A percentile compares a stretch with the other conserved stretches of the same genome.
Evolutionary conservation across 2,888 invertebrate genomes (phyloP).

Genomic region (Agriopis aurantiaria): DNA sequence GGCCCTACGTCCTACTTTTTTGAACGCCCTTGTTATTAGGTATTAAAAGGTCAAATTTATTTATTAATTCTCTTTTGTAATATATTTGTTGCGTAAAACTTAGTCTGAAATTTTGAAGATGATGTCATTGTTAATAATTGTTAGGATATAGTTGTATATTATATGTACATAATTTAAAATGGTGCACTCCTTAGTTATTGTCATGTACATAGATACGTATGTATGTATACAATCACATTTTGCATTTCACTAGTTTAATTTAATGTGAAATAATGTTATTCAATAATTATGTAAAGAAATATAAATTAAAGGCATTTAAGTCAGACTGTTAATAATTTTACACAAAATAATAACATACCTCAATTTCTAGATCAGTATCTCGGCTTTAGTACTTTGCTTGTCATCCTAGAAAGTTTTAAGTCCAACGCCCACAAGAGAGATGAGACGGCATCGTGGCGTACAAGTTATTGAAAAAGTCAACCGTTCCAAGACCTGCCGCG

Average conservation of each 20-base stretch:
- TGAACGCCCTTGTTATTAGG: slow-evolving; percentile 13
- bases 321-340: slow-evolving; percentile 22
- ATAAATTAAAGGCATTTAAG: slow-evolving; percentile 36
- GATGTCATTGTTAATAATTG: slow-evolving; percentile 77
- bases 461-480: no score
- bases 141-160: slow-evolving; percentile 78
- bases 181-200: slow-evolving; percentile 76
- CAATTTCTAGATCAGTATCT: not conserved
- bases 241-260: slow-evolving; percentile 53
- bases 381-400: no score
- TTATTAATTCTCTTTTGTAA: slow-evolving; percentile 45
- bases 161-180: slow-evolving; percentile 78
- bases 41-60: slow-evolving; percentile 66
- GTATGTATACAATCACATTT: slow-evolving; percentile 56
- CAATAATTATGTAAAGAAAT: slow-evolving; percentile 41
- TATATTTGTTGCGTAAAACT: slow-evolving; percentile 34
- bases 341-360: not conserved
- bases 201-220: slow-evolving; percentile 60
- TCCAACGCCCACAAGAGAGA: no score
- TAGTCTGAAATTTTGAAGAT: slow-evolving; percentile 47
- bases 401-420: no score
- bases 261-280: slow-evolving; percentile 40
- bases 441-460: no score
- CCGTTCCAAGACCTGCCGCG: no score
- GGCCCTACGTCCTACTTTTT: not conserved